phyloP scores from a whole-genome alignment of 2,113 vertebrate species.

The Equus quagga region DNA sequence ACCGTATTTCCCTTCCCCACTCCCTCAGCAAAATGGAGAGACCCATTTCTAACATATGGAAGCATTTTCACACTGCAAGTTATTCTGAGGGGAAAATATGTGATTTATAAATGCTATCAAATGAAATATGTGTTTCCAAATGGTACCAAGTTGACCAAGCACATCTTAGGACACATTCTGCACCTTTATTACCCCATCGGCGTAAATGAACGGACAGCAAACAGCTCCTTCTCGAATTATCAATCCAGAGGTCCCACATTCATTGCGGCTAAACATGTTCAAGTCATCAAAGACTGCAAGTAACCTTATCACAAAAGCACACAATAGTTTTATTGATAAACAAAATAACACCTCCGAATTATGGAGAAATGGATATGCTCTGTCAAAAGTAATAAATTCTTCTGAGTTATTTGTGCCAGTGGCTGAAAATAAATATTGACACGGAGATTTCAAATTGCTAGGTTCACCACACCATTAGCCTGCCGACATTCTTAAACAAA shows the following conservation, averaged over 20 bases:
- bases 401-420: constrained; percentile 41
- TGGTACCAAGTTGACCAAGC: constrained; percentile 33
- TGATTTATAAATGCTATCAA: constrained; percentile 65
- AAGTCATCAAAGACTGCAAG: neutral
- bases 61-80: constrained; percentile 66
- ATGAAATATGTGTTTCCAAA: constrained; percentile 72
- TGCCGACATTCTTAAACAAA: neutral
- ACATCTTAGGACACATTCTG: neutral
- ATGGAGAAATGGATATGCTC: neutral
- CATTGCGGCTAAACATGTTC: neutral
- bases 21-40: constrained; percentile 17
- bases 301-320: neutral
- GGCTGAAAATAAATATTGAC: neutral
- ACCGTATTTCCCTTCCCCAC: neutral
- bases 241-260: neutral
- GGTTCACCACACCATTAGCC: neutral
- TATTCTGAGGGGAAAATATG: constrained; percentile 66
- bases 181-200: neutral
- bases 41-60: constrained; percentile 58
- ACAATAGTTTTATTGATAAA: neutral
- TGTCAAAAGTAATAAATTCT: neutral
- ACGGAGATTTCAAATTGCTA: neutral
- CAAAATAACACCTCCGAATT: neutral
- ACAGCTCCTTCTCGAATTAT: neutral
- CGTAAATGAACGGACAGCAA: neutral